Conservation (phyloP, 2,888 invertebrate species). For the Abrostola tripartita region DNA sequence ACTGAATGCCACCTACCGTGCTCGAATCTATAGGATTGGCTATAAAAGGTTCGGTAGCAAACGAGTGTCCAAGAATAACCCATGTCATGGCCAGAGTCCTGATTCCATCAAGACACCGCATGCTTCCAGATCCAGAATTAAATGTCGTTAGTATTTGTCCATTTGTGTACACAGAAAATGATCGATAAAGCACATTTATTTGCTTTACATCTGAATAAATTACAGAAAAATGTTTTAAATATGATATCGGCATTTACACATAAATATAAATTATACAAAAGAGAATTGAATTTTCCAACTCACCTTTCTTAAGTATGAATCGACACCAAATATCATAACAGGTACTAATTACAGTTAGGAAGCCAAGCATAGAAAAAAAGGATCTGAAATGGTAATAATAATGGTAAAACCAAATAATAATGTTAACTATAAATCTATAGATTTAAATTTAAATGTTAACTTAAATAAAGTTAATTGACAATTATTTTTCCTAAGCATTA, state of each 20-base stretch:
- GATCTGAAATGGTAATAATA: conserved; percentile 22
- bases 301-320: conserved; percentile 56
- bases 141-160: conserved; percentile 68
- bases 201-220: conserved; percentile 59
- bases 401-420: too few relatives aligned
- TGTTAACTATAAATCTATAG: too few relatives aligned
- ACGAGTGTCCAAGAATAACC: conserved; percentile 76
- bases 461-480: background rate
- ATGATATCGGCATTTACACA: background rate
- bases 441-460: too few relatives aligned
- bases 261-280: background rate
- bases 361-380: conserved; percentile 49
- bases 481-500: too few relatives aligned
- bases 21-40: conserved; percentile 47
- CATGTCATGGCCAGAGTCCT: conserved; percentile 77
- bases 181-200: conserved; percentile 41
- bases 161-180: conserved; percentile 73
- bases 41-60: conserved; percentile 34
- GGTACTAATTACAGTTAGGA: conserved; percentile 65
- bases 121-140: conserved; percentile 54
- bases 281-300: conserved; percentile 2
- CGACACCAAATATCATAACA: conserved; percentile 64
- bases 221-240: background rate
- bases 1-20: conserved; percentile 27
- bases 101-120: conserved; percentile 79